A percentile compares a stretch with the other conserved stretches of the same genome.
phyloP scores from a whole-genome alignment of 2,888 invertebrate genomes.

The Cheilosia vernalis region DNA sequence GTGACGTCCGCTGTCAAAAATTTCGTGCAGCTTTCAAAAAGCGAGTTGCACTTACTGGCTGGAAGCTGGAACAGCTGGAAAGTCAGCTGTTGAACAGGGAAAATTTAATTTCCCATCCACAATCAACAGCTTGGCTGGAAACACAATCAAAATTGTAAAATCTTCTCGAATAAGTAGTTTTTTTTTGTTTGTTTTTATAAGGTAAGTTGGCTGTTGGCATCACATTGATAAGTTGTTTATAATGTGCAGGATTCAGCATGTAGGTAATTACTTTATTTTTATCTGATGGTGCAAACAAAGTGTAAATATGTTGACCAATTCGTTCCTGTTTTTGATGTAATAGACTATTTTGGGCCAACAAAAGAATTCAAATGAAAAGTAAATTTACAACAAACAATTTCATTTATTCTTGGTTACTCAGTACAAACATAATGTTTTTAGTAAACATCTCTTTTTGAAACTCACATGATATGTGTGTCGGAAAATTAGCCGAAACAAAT shows the following conservation, averaged over 20 bases:
- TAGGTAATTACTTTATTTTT: conserved; percentile 42
- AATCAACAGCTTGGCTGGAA: conserved; percentile 43
- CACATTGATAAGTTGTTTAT: conserved; percentile 2
- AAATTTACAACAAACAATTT: neutral
- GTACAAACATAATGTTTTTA: neutral
- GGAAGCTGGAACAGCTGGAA: conserved; percentile 16
- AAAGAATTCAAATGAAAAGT: neutral
- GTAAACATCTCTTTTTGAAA: neutral
- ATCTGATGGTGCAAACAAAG: conserved; percentile 15
- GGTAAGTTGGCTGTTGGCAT: neutral
- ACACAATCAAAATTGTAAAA: conserved; percentile 18
- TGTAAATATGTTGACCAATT: conserved; percentile 31
- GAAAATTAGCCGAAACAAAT: too few relatives aligned
- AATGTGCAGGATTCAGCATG: too few relatives aligned
- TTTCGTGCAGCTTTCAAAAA: neutral
- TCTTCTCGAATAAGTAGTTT: neutral
- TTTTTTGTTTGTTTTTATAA: neutral
- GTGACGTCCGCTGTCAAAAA: conserved; percentile 7
- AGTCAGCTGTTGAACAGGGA: conserved; percentile 30
- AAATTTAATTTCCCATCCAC: conserved; percentile 20
- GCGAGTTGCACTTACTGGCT: neutral
- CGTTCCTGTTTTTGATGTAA: conserved; percentile 5
- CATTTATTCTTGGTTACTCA: neutral
- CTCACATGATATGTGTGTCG: too few relatives aligned
- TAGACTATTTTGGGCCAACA: neutral